Percentiles rank a stretch among this genome's conserved stretches.
phyloP scores from a whole-genome alignment of 2,888 invertebrate genomes.

The Pocota personata region DNA sequence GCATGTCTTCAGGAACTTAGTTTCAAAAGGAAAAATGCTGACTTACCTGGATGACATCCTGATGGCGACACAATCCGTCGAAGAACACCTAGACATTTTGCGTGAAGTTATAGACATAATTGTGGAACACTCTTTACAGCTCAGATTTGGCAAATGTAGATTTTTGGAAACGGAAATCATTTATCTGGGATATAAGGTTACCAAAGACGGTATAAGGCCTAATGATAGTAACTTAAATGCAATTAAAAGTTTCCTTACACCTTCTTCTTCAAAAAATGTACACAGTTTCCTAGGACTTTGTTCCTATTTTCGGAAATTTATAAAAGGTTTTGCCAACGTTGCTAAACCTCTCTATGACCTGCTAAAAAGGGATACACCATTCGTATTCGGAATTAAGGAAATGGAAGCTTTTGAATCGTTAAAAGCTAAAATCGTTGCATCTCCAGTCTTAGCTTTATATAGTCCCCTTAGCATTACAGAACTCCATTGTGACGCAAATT shows the following conservation, averaged over 20 bases:
- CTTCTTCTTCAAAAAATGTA: neutral
- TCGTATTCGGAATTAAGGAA: constrained; percentile 67
- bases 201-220: neutral
- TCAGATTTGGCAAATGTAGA: constrained; percentile 48
- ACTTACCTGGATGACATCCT: constrained; percentile 76
- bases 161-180: constrained; percentile 27
- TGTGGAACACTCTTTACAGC: constrained; percentile 2
- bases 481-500: constrained; percentile 68
- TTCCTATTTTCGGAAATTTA: constrained; percentile 22
- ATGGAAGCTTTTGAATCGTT: constrained; percentile 74
- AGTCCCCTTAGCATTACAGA: constrained; percentile 4
- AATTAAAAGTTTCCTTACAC: neutral
- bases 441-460: neutral
- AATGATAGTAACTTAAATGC: neutral
- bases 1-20: constrained; percentile 61
- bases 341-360: constrained; percentile 42
- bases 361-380: constrained; percentile 28
- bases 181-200: neutral
- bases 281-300: neutral
- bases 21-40: constrained; percentile 40
- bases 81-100: constrained; percentile 64
- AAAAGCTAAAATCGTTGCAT: neutral
- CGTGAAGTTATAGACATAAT: constrained; percentile 49
- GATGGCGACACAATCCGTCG: constrained; percentile 62
- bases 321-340: neutral